Evolutionary conservation across 2,113 vertebrate genomes (phyloP), one percentile per base, ranked within the genome.

Genomic region (Chloroceryle aenea): DNA sequence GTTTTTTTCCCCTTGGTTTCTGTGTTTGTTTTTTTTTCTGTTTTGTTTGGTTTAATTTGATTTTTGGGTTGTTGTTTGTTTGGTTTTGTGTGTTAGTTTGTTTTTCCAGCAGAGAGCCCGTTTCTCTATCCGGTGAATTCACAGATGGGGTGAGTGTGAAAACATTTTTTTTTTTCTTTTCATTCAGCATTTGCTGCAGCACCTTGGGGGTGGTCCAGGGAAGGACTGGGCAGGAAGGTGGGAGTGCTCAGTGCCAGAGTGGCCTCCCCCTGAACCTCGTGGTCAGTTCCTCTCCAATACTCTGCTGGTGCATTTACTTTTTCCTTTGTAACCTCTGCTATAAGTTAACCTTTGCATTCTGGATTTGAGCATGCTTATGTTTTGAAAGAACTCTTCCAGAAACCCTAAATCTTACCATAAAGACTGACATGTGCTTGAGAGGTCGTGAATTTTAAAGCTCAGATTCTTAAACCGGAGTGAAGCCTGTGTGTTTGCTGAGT

Each of bases 161-260:
- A n/a, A 2, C 0, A 6, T 30, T 43, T 66, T n/a, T 67, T 47
- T 73, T 40, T 43, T 18, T 20, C 5, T 10, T 91, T 75, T 72
- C 30, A 6, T 2, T 87, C 5, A 4, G 10, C 4, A 7, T 38
- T 87, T 3, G 2, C 4, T 48, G 40, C 12, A 75, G 42, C 18
- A 30, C 8, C 21, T 0, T 0, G 7, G 14, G 26, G 36, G 9
- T 55, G 29, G 16, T 34, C 23, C 16, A 12, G 6, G 53, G 20
- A 32, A 48, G n/a, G 40, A 23, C 55, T 11, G 22, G 16, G 17
- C 7, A 21, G 26, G 18, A 56, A 19, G 17, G 25, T 34, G 12
- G 7, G 29, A 47, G 10, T 27, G 17, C 38, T 67, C 14, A 9
- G 36, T 40, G 59, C 8, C 11, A 36, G n/a, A 22, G 22, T 13